phyloP scores from a whole-genome alignment of 1,140 invertebrate species.

The Pteromalus puparum region DNA sequence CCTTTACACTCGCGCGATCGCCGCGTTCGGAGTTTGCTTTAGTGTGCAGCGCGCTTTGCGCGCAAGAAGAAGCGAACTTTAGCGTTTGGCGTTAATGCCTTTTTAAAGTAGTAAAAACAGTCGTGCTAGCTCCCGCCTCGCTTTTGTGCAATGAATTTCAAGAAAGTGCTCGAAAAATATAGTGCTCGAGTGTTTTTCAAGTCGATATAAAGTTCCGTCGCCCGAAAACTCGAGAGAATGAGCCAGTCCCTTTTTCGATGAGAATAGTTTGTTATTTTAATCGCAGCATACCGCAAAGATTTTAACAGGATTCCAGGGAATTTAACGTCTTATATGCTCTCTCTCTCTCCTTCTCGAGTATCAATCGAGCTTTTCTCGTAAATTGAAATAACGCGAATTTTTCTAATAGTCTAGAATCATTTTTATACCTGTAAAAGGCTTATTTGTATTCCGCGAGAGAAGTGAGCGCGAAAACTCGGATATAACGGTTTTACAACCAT shows the following conservation, averaged over 20 bases:
- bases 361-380: background rate
- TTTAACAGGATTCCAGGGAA: background rate
- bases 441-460: background rate
- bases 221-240: too few relatives aligned
- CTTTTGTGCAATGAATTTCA: background rate
- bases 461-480: background rate
- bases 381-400: too few relatives aligned
- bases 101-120: conserved; percentile 26
- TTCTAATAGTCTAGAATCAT: too few relatives aligned
- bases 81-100: conserved; percentile 20
- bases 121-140: too few relatives aligned
- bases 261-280: background rate
- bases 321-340: background rate
- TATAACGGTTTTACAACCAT: background rate
- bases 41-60: background rate
- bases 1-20: too few relatives aligned
- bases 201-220: too few relatives aligned
- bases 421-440: too few relatives aligned
- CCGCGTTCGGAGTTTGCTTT: conserved; percentile 17
- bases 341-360: background rate
- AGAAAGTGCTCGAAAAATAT: background rate
- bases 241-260: background rate
- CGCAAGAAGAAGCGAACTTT: conserved; percentile 22
- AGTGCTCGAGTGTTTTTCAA: background rate
- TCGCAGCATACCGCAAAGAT: background rate